Evolutionary conservation across 2,113 vertebrate species (phyloP), one percentile per base, ranked within the genome.

Genomic region (Ochotona curzoniae): DNA sequence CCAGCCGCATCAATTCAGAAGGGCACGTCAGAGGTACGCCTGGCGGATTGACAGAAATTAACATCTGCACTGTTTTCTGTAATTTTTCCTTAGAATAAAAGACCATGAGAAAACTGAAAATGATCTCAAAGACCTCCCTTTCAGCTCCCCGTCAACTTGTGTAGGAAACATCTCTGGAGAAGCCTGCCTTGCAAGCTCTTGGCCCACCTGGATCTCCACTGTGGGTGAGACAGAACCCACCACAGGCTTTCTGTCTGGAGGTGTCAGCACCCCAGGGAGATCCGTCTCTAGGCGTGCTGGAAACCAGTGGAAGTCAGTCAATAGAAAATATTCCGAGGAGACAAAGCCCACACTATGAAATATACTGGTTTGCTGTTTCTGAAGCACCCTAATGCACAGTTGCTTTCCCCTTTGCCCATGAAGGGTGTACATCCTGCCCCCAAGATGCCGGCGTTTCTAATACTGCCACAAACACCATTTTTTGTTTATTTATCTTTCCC

Each of bases 1-100:
- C 7, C 8, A 0, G 78, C 10, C 4, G 7, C 0, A 23, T 51
- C 38, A 28, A 10, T 70, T 74, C 60, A 63, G 61, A 86, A 79
- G 67, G 38, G 47, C 4, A 1, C 0, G 5, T 14, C 49, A 20
- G 0, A 2, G 0, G 66, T 11, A 57, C 74, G 7, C 73, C 7
- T 3, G 21, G 44, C 63, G 61, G 25, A 18, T 17, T 83, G 73
- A 38, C 66, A 21, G 11, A 32, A 67, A 28, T 30, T 35, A 81
- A 60, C 8, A 32, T 49, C 30, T 82, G 21, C 78, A 74, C 57
- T 57, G 44, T 80, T 79, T 63, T 32, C 23, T 30, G 0, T 44
- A 14, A 44, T 32, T 79, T 49, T 73, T 80, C 8, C n/a, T 63
- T 89, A 35, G 75, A 47, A 69, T 61, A 85, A 87, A 7, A 57